Evolutionary conservation across 2,797 vertebrate species (phyloP), one percentile per base, ranked within the genome.

Genomic region (Sebastes melanostomus): DNA sequence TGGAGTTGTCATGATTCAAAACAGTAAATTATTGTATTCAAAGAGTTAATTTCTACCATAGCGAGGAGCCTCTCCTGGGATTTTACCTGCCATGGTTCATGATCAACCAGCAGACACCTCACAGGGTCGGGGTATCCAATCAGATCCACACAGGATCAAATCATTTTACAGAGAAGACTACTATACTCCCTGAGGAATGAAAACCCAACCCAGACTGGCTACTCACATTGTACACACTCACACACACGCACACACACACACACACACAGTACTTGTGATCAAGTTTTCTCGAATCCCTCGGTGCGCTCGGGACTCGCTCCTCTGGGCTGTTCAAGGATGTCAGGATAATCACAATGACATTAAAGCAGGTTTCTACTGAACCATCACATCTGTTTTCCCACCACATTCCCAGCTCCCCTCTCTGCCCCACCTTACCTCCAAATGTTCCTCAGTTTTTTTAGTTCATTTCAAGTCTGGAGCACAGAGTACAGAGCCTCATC

Each of bases 131-230:
- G 24, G 34, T n/a, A 71, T 77, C 72, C 77, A 88, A 80, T 83
- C 77, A 85, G 38, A 90, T 63, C 72, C 72, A 76, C 82, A 87
- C 87, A 76, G 56, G 72, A 83, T 89, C 75, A 70, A 71, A 75
- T 83, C 20, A 29, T 77, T 72, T 72, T 73, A 85, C 86, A 88
- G 79, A 90, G 78, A 89, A 87, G 77, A 93, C 85, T 72, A 84
- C 77, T 77, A 50, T 30, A 77, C 81, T 94, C 92, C 95, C 95
- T 96, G 96, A 96, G 95, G 94, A 94, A 94, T 87, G 79, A 89
- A 93, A 86, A 88, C 88, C 83, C 89, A 87, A 87, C 81, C 79
- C 88, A 89, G 75, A 78, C 85, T 73, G 87, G 74, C 55, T 30
- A 59, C 82, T 55, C 60, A 75, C 50, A 50, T 36, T 8, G 12